Evolutionary conservation across 2,888 invertebrate genomes (phyloP).

Genomic region (Oxyscelio sp.): DNA sequence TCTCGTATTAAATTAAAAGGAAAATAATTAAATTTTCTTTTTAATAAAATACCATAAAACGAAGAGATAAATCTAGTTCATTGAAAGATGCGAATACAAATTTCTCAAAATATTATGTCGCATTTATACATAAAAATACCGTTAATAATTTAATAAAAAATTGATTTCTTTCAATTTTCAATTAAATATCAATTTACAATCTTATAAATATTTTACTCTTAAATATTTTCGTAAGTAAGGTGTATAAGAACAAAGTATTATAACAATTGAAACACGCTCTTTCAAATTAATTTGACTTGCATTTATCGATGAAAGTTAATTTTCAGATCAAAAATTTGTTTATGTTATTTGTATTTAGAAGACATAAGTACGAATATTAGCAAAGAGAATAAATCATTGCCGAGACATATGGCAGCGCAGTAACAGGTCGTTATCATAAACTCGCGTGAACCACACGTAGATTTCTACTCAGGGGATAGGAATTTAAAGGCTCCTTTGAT

Average conservation of each 20-base stretch:
- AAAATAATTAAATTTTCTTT: too few species aligned
- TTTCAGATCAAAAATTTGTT: background rate
- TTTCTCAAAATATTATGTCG: too few species aligned
- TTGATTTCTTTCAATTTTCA: too few species aligned
- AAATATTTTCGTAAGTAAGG: too few species aligned
- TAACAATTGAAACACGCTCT: too few species aligned
- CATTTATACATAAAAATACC: too few species aligned
- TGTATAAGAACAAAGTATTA: background rate
- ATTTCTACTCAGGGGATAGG: conserved; percentile 72
- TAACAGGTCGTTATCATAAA: conserved; percentile 56
- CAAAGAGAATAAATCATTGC: conserved; percentile 34
- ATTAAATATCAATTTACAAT: too few species aligned
- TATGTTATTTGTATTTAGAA: background rate
- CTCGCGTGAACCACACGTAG: conserved; percentile 55
- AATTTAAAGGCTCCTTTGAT: conserved; percentile 74
- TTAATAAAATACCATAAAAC: too few species aligned
- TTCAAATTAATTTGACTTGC: background rate
- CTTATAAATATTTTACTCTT: too few species aligned
- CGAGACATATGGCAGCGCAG: conserved; percentile 34
- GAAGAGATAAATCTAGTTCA: background rate
- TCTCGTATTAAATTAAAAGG: conserved; percentile 8
- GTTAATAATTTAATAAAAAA: too few species aligned
- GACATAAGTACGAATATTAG: background rate
- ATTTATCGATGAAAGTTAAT: background rate
- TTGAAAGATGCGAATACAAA: background rate